These are phyloP conservation scores for Epinephelus coioides DNA, from an alignment of 2,797 vertebrate species.

Conservation along the genomic window DNA sequence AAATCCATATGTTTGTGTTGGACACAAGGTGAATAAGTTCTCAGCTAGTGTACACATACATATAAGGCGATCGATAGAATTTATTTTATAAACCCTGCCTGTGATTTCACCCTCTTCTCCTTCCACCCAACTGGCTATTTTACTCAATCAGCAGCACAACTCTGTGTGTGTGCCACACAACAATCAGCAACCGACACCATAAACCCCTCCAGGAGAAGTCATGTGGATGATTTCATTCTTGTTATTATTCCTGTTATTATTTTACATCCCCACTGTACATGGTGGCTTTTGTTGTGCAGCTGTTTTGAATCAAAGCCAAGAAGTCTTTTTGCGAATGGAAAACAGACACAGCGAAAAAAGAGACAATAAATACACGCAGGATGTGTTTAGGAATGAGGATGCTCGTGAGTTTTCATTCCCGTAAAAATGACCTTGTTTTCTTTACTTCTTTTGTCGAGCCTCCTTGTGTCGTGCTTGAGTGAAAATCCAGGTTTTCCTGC, in stretches of 20 bases:
- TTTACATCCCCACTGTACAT: slow-evolving; percentile 56
- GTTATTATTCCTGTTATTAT: slow-evolving; percentile 62
- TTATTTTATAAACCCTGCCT: slow-evolving; percentile 10
- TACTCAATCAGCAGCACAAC: slow-evolving; percentile 38
- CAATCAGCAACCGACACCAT: slow-evolving; percentile 52
- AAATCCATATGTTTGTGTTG: slow-evolving; percentile 28
- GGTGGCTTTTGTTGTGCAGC: slow-evolving; percentile 69
- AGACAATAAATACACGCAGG: slow-evolving; percentile 56
- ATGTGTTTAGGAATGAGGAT: slow-evolving; percentile 57
- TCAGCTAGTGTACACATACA: not conserved
- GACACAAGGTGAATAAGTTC: not conserved
- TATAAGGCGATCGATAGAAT: not conserved
- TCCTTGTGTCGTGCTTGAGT: slow-evolving; percentile 67
- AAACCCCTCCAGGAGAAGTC: slow-evolving; percentile 38
- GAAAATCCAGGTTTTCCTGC: slow-evolving; percentile 82
- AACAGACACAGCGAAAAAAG: slow-evolving; percentile 40
- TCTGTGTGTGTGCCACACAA: slow-evolving; percentile 32
- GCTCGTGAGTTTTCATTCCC: slow-evolving; percentile 33
- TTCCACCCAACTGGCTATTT: slow-evolving; percentile 32
- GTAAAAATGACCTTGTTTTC: slow-evolving; percentile 68
- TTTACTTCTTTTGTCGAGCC: slow-evolving; percentile 59
- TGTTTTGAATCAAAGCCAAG: slow-evolving; percentile 57
- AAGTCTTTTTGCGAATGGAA: slow-evolving; percentile 57
- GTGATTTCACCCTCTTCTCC: slow-evolving; percentile 22
- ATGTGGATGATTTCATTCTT: slow-evolving; percentile 54